Percentiles rank a stretch among this genome's conserved stretches.
Conservation (phyloP, 2,888 invertebrate species). For the Apomyelois bistriatella region DNA sequence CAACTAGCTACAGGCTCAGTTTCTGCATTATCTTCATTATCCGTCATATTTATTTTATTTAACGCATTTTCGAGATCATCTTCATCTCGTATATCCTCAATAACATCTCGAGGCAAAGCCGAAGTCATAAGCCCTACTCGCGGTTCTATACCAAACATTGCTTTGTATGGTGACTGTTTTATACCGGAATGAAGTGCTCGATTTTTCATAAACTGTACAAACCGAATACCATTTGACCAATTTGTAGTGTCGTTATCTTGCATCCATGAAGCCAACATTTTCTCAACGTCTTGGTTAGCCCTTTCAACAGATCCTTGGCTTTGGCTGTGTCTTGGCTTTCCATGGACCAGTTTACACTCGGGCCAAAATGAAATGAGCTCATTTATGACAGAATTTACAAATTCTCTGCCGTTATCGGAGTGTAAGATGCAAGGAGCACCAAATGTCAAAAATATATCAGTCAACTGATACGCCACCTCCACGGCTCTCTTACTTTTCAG, state of each 20-base stretch:
- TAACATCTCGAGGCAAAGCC: slow-evolving; percentile 13
- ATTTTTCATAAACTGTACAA: slow-evolving; percentile 21
- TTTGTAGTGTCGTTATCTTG: slow-evolving; percentile 25
- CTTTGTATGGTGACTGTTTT: slow-evolving; percentile 25
- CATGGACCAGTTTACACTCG: slow-evolving; percentile 42
- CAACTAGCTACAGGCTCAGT: slow-evolving; percentile 13
- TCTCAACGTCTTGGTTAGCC: slow-evolving; percentile 14
- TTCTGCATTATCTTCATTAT: slow-evolving; percentile 6
- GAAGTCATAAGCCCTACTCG: slow-evolving; percentile 19
- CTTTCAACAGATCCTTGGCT: slow-evolving; percentile 30
- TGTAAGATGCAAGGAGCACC: slow-evolving; percentile 46
- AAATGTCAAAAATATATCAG: slow-evolving; percentile 25
- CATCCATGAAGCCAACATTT: slow-evolving; percentile 34
- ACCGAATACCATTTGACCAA: slow-evolving; percentile 29
- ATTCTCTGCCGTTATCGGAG: slow-evolving; percentile 35
- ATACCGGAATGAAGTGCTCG: slow-evolving; percentile 27
- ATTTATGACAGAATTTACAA: slow-evolving; percentile 26
- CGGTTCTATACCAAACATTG: slow-evolving; percentile 25
- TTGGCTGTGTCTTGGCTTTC: slow-evolving; percentile 40
- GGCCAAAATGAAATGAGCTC: slow-evolving; percentile 27
- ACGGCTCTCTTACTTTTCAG: slow-evolving; percentile 35
- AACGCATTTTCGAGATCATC: slow-evolving; percentile 14
- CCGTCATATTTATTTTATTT: slow-evolving; percentile 8
- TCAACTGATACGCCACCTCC: slow-evolving; percentile 38
- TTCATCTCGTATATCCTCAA: slow-evolving; percentile 9